phyloP scores from a whole-genome alignment of 2,113 vertebrate species.

The Eulemur macaco region DNA sequence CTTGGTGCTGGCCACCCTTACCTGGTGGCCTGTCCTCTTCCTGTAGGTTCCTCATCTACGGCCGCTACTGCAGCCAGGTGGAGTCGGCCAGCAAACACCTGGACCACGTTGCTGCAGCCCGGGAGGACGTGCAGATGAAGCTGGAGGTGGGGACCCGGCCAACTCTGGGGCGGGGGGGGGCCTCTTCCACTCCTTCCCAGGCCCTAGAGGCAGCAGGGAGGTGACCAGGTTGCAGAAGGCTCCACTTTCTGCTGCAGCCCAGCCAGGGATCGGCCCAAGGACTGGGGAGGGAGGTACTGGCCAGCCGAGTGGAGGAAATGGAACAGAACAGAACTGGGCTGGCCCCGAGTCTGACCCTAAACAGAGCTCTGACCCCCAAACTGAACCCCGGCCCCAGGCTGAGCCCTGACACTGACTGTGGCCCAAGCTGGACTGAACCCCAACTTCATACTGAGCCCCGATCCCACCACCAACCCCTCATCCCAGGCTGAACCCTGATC shows the following conservation, averaged over 20 bases:
- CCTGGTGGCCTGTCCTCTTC: not conserved
- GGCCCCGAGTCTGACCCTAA: not conserved
- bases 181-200: not conserved
- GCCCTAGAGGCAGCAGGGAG: not conserved
- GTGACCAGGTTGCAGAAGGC: not conserved
- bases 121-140: slow-evolving; percentile 92
- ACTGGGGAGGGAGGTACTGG: not conserved
- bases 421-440: not conserved
- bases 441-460: fast-evolving
- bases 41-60: slow-evolving; percentile 90
- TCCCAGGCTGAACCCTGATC: not conserved
- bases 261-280: not conserved
- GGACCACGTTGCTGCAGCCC: slow-evolving; percentile 85
- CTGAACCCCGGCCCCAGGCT: not conserved
- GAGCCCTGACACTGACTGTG: not conserved
- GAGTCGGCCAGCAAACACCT: slow-evolving; percentile 90
- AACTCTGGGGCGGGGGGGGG: not conserved
- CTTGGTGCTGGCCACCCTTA: not conserved
- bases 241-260: not conserved
- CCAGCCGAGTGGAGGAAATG: not conserved
- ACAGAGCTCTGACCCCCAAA: not conserved
- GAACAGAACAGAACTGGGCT: not conserved
- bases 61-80: slow-evolving; percentile 94
- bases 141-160: slow-evolving; percentile 86
- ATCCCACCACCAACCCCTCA: not conserved